These are phyloP conservation scores for Macropis europaea DNA, from an alignment of 2,888 invertebrate genomes.

Conservation along the genomic window DNA sequence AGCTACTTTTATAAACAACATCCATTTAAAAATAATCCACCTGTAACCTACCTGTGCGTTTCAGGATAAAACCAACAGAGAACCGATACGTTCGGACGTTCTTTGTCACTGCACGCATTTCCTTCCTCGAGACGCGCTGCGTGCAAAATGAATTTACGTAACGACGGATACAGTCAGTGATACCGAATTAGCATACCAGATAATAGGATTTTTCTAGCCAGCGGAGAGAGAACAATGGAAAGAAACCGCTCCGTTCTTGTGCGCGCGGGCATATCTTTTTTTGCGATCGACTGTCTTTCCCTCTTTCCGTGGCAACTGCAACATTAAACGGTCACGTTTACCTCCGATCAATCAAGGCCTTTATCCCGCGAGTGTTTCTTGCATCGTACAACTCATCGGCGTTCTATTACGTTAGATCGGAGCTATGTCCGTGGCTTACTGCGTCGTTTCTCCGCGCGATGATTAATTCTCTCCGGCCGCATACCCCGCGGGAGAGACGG, in stretches of 20 bases:
- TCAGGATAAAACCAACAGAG: too few relatives aligned
- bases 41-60: too few relatives aligned
- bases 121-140: not conserved
- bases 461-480: conserved; percentile 59
- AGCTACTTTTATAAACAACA: not conserved
- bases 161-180: not conserved
- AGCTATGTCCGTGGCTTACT: conserved; percentile 58
- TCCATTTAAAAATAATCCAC: too few relatives aligned
- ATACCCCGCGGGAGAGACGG: conserved; percentile 38
- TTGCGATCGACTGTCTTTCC: conserved; percentile 38
- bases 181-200: conserved; percentile 31
- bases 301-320: conserved; percentile 27
- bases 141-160: conserved; percentile 31
- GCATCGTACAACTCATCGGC: conserved; percentile 57
- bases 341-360: conserved; percentile 63
- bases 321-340: conserved; percentile 55
- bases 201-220: conserved; percentile 26
- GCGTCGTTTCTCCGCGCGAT: conserved; percentile 63
- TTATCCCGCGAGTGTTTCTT: conserved; percentile 56
- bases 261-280: conserved; percentile 37
- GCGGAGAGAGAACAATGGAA: conserved; percentile 40
- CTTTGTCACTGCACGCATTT: not conserved
- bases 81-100: too few relatives aligned
- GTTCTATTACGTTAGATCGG: conserved; percentile 61
- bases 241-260: conserved; percentile 23